phyloP scores from a whole-genome alignment of 2,113 vertebrate species.

The Thunnus maccoyii region DNA sequence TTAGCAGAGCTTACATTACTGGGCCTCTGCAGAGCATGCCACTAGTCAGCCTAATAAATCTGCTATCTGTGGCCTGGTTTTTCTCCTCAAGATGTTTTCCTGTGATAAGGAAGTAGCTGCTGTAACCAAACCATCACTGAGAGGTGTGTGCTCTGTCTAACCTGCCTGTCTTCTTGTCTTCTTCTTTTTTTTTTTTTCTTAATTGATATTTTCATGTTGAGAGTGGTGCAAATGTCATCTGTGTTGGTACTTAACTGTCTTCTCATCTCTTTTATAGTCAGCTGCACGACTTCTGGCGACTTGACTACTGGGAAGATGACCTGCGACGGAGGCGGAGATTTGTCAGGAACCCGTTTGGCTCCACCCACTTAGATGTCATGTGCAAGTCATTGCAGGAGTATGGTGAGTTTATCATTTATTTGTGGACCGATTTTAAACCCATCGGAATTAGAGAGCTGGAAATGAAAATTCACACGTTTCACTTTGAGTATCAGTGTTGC shows the following conservation, averaged over 20 bases:
- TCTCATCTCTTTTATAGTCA: conserved; percentile 81
- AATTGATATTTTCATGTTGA: too few relatives aligned
- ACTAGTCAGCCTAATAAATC: conserved; percentile 52
- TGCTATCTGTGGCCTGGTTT: conserved; percentile 51
- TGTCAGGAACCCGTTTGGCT: conserved; percentile 96
- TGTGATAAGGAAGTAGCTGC: conserved; percentile 57
- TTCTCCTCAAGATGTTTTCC: conserved; percentile 52
- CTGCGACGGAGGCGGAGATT: conserved; percentile 94
- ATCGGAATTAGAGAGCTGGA: not conserved
- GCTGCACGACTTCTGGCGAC: conserved; percentile 96
- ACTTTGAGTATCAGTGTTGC: conserved; percentile 1
- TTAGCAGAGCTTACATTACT: conserved; percentile 64
- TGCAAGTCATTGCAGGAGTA: conserved; percentile 93
- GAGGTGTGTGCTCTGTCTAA: conserved; percentile 51
- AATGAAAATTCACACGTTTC: conserved; percentile 9
- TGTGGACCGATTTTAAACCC: not conserved
- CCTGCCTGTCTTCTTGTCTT: conserved; percentile 54
- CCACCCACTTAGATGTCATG: conserved; percentile 91
- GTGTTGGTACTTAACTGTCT: too few relatives aligned
- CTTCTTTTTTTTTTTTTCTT: conserved; percentile 4
- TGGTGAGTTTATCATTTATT: conserved; percentile 85
- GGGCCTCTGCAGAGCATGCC: conserved; percentile 50
- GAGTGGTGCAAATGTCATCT: too few relatives aligned
- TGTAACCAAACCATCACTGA: conserved; percentile 52
- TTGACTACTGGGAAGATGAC: conserved; percentile 99